These are phyloP conservation scores for Chaetophractus vellerosus DNA, from an alignment of 2,797 vertebrate genomes.

Conservation along the genomic window DNA sequence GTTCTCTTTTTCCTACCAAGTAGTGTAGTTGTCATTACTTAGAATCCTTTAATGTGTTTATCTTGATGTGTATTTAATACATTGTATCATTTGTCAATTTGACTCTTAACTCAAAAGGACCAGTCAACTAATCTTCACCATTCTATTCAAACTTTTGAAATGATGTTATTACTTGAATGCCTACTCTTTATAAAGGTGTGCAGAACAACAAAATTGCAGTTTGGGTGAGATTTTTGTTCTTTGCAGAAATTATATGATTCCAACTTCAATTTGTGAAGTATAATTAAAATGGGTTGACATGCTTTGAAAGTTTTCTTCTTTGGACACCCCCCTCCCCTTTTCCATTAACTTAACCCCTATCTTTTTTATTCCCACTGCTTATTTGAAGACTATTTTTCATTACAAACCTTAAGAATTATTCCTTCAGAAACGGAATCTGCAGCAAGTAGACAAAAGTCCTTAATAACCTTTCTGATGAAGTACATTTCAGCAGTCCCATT, in stretches of 20 bases:
- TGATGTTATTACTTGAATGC: conserved; percentile 64
- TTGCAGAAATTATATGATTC: conserved; percentile 55
- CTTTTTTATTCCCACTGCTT: conserved; percentile 64
- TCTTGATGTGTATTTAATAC: conserved; percentile 70
- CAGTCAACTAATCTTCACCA: conserved; percentile 68
- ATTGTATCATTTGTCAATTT: conserved; percentile 75
- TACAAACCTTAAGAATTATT: conserved; percentile 42
- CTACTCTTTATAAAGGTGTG: conserved; percentile 48
- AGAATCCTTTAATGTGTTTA: conserved; percentile 74
- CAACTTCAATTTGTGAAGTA: conserved; percentile 67
- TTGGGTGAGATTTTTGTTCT: conserved; percentile 22
- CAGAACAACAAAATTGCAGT: conserved; percentile 63
- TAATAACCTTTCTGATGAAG: conserved; percentile 23
- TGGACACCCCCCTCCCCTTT: conserved; percentile 3
- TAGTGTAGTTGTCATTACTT: conserved; percentile 29
- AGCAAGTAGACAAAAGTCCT: conserved; percentile 38
- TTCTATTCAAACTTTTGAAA: conserved; percentile 72
- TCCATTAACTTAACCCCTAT: background rate
- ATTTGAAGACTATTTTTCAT: conserved; percentile 20
- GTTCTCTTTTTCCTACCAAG: background rate
- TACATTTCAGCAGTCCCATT: background rate
- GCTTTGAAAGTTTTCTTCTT: conserved; percentile 51
- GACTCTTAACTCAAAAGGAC: conserved; percentile 70
- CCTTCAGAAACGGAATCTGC: conserved; percentile 55
- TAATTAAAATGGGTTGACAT: conserved; percentile 65